Evolutionary conservation across 64 coral and sea anemone genomes (phyloP), one percentile per base, ranked within the genome.

Genomic region (Montipora sp.): DNA sequence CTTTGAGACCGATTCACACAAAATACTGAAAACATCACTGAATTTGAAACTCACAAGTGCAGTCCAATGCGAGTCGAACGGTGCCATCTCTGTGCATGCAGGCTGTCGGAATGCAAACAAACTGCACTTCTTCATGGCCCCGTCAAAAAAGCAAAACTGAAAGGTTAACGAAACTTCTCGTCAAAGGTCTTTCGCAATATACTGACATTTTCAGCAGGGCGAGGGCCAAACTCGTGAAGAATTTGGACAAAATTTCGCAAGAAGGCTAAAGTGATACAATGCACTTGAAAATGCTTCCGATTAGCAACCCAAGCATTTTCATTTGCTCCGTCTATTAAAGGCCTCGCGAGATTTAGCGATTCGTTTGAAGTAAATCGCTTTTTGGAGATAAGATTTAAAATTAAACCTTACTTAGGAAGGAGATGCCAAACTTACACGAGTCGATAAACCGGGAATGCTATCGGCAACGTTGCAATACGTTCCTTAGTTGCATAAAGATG

Each of bases 221-320:
- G 20, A 51, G 7, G 65, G 19, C 15, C 44, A 66, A 85, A 2
- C 82, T 70, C 82, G 82, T 18, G 48, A 85, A 72, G 82, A 85
- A 85, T 85, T 85, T 72, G 19, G 10, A 48, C 61, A 71, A 71
- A 70, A 85, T 85, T 70, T 85, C 82, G 65, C 82, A 85, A 85
- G 61, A 71, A 71, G 44, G 46, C 7, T 43, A 14, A 51, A n/a
- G 11, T 71, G 47, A n/a, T 47, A 36, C 80, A 83, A 6, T 15
- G 58, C 59, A 47, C 80, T 83, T 83, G 19, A 50, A 57, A 57
- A 22, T 44, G 47, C 49, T 70, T 72, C 82, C n/a, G 46, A 21
- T 21, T 7, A 1, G 16, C 19, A 16, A 23, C 61, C 44, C 27
- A 70, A 4, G 75, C 75, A 78, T 16, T 20, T 83, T 66, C 24